A percentile compares a stretch with the other conserved stretches of the same genome.
Evolutionary conservation across 2,888 invertebrate genomes (phyloP).

Genomic region (Epirrita christyi): DNA sequence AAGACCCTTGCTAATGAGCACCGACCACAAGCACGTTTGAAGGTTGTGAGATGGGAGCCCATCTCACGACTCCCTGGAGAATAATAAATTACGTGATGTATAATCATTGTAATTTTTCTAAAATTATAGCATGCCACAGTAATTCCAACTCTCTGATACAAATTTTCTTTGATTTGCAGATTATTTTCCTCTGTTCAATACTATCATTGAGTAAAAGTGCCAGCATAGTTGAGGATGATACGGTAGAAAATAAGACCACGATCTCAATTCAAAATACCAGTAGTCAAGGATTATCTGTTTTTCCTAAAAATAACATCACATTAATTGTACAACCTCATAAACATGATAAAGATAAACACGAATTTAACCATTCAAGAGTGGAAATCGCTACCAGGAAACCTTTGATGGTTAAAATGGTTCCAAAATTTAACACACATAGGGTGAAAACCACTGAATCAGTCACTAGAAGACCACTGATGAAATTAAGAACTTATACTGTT

Average conservation of each 20-base stretch:
- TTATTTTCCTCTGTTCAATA: not conserved
- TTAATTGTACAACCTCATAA: conserved; percentile 43
- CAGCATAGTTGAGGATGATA: not conserved
- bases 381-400: conserved; percentile 36
- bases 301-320: conserved; percentile 47
- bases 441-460: conserved; percentile 9
- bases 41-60: too few relatives aligned
- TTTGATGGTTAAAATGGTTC: conserved; percentile 39
- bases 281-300: conserved; percentile 42
- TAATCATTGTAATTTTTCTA: too few relatives aligned
- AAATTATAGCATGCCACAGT: too few relatives aligned
- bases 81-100: too few relatives aligned
- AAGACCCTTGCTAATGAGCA: too few relatives aligned
- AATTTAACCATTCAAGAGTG: conserved; percentile 13
- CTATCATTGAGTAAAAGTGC: conserved; percentile 5
- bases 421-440: conserved; percentile 13
- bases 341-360: conserved; percentile 19
- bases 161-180: conserved; percentile 4
- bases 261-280: conserved; percentile 19
- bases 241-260: not conserved
- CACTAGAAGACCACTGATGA: conserved; percentile 30
- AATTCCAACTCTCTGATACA: not conserved
- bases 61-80: too few relatives aligned
- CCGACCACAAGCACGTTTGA: too few relatives aligned
- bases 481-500: conserved; percentile 25